Conservation (phyloP, 2,888 invertebrate genomes). For the Rhimphoctona megacephalus region DNA sequence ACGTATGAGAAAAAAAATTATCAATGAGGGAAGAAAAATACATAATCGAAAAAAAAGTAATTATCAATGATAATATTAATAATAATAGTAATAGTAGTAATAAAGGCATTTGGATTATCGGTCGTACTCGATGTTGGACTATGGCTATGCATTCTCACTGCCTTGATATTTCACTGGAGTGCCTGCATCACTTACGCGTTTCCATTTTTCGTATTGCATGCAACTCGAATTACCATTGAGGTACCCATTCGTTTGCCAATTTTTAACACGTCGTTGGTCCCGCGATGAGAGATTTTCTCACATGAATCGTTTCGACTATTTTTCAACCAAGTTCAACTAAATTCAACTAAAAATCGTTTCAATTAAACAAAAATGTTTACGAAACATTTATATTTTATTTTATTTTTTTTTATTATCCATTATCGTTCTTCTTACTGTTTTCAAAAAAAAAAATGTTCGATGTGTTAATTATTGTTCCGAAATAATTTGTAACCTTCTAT, state of each 20-base stretch:
- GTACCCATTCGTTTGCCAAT: constrained; percentile 64
- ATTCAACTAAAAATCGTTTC: no score
- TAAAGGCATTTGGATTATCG: constrained; percentile 74
- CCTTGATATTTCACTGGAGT: constrained; percentile 79
- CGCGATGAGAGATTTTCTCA: no score
- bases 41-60: not conserved
- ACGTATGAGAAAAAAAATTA: not conserved
- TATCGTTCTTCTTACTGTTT: no score
- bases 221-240: constrained; percentile 67
- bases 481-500: no score
- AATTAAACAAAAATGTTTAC: no score
- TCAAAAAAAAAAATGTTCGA: no score
- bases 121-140: constrained; percentile 71
- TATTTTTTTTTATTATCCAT: no score
- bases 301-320: no score
- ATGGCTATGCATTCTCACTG: constrained; percentile 76
- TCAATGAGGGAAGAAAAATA: not conserved
- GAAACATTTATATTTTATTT: no score
- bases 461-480: no score
- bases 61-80: constrained; percentile 7
- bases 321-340: no score
- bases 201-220: constrained; percentile 76
- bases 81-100: constrained; percentile 17
- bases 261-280: not conserved
- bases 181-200: constrained; percentile 77